Percentiles rank a stretch among this genome's conserved stretches.
These are phyloP conservation scores for Castor canadensis DNA, from an alignment of 2,113 vertebrate genomes.

Conservation along the genomic window DNA sequence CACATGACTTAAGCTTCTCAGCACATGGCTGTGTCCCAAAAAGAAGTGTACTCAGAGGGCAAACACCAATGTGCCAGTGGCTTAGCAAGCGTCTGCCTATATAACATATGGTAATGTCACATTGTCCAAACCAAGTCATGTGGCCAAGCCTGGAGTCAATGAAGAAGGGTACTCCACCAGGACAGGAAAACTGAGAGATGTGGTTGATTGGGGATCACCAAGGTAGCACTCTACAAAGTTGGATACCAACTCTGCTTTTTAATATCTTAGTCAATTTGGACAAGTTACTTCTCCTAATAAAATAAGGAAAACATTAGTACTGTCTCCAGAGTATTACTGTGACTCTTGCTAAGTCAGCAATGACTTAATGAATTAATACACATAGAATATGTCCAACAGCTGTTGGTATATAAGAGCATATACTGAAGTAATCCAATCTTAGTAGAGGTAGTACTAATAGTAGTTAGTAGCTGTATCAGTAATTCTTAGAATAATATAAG, in stretches of 20 bases:
- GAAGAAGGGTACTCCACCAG: not conserved
- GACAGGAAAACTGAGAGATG: not conserved
- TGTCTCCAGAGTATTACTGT: not conserved
- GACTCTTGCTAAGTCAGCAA: not conserved
- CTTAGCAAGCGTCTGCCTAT: not conserved
- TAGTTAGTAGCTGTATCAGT: not conserved
- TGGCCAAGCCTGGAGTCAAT: not conserved
- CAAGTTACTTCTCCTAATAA: not conserved
- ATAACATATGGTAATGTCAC: not conserved
- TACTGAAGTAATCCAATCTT: not conserved
- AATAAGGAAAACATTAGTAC: not conserved
- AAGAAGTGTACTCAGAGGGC: not conserved
- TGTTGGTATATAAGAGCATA: not conserved
- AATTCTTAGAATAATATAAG: not conserved
- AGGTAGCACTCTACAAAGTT: not conserved
- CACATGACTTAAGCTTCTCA: not conserved
- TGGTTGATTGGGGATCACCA: not conserved
- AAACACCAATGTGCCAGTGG: not conserved
- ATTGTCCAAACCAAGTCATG: not conserved
- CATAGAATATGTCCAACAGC: not conserved
- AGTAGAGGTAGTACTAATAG: not conserved
- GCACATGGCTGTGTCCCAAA: not conserved
- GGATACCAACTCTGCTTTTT: not conserved
- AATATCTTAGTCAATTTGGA: not conserved
- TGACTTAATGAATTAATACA: not conserved